A percentile compares a stretch with the other conserved stretches of the same genome.
These are phyloP conservation scores for Caenorhabditis sinica DNA, from an alignment of 2,888 invertebrate genomes.

Conservation along the genomic window DNA sequence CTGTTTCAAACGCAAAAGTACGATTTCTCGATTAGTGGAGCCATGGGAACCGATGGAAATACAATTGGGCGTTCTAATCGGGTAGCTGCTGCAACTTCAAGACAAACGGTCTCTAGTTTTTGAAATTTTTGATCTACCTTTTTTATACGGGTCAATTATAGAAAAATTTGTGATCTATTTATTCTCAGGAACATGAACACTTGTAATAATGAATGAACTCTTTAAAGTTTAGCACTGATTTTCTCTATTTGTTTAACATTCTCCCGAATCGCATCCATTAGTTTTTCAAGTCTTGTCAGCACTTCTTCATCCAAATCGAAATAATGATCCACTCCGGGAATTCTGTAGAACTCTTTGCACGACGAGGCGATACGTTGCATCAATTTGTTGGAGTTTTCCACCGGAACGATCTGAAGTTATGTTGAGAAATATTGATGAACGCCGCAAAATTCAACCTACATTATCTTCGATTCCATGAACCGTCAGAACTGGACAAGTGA, in stretches of 20 bases:
- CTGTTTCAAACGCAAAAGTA: constrained; percentile 29
- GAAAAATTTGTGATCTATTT: constrained; percentile 1
- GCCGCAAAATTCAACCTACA: constrained; percentile 24
- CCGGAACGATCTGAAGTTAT: constrained; percentile 70
- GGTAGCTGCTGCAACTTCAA: not conserved
- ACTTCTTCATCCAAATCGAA: constrained; percentile 65
- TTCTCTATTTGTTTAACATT: not conserved
- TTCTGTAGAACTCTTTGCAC: constrained; percentile 54
- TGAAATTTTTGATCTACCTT: not conserved
- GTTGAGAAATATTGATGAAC: not conserved
- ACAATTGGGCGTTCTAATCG: constrained; percentile 28
- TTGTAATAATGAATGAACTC: not conserved
- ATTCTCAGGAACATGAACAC: not conserved
- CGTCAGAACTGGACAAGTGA: constrained; percentile 67
- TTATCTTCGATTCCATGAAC: constrained; percentile 68
- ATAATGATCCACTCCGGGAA: constrained; percentile 64
- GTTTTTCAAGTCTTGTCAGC: constrained; percentile 19
- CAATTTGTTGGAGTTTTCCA: constrained; percentile 63
- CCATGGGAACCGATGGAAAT: constrained; percentile 2
- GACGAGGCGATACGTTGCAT: constrained; percentile 45
- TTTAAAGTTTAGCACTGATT: constrained; percentile 17
- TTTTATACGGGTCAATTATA: not conserved
- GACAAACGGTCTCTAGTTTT: constrained; percentile 28
- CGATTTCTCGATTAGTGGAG: constrained; percentile 33
- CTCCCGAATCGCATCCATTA: constrained; percentile 42